Base-by-base conservation (phyloP, 2,888 invertebrate genomes). In the Pyralis farinalis region DNA sequence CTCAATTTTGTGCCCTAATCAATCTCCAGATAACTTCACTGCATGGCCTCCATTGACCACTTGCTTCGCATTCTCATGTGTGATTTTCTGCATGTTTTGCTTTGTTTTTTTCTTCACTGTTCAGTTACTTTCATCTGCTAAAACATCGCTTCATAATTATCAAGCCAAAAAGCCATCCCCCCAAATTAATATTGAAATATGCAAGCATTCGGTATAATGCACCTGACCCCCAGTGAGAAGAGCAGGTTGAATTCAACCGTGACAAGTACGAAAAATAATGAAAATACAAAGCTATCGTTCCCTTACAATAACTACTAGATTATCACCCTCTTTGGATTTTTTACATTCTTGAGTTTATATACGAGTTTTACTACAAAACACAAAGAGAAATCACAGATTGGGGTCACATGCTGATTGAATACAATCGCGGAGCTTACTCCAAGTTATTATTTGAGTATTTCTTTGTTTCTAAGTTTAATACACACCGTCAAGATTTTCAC, bases 391-490 rank as follows among this genome's bases (percentile, higher is more conserved):
- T 85, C 82, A 77, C 68, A 64, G 77, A 88, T 86, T 84, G 87
- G 87, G 87, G 87, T 88, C 87, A 88, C 86, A 87, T 85, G 86
- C 83, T 83, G 87, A 83, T 83, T 75, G 74, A 75, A 73, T 74
- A 70, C 61, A 72, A 60, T 71, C 54, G 57, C 55, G 53, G 71
- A 72, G 71, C 68, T 73, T 58, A 59, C 56, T 61, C 55, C 49
- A 44, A 52, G 53, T 50, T 25, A 55, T 49, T 50, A 40, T 36
- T n/a, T 35, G 40, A 41, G 50, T 20, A 22, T 49, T 54, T 52
- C 53, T 45, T 47, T 38, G 48, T 47, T 46, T 46, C 40, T 47
- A 43, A 35, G 39, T 47, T 27, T 34, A 44, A 11, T 42, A 37
- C 43, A 31, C 11, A 22, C 36, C 32, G 40, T 37, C 40, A 16